Base-by-base conservation (phyloP, 2,113 vertebrate genomes). In the Crypturellus undulatus region DNA sequence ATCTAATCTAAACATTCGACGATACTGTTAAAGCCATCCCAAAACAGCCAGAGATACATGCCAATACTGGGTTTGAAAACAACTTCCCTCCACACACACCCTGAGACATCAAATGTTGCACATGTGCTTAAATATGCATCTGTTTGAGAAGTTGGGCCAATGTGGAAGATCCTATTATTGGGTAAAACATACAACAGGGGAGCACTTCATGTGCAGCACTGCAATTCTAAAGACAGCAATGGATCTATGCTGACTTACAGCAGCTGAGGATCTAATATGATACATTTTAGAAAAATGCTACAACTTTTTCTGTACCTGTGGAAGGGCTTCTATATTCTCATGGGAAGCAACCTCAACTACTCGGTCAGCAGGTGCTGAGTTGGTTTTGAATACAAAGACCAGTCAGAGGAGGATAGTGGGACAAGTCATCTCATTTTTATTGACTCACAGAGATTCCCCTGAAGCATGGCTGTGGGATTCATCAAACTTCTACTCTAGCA, bases 251-350 rank as follows among this genome's bases (percentile, higher is more conserved):
- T 64, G 92, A 87, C 65, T 86, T 94, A 93, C 9, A 81, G 90
- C 85, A 96, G 87, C 77, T 94, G 80, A 96, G 85, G 73, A 76
- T 92, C 82, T 79, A 7, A 77, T 93, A 88, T 79, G 71, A 94
- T 94, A 88, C 36, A 89, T 73, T 75, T 94, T 40, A 82, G 26
- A 94, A 94, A 95, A 89, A 62, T 81, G 49, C 86, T 54, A 56
- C 36, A 94, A 71, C 72, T 72, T 83, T 72, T 92, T 84, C 90
- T 80, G 49, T 32, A 72, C 62, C 38, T n/a, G 70, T 38, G 82
- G 63, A 36, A 67, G 49, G 84, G 60, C 75, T 87, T 82, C 84
- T 67, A 12, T 42, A 13, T 20, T 67, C 62, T 90, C 14, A 0
- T 45, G 83, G 16, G 80, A 40, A 90, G 64, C 79, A 76, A 2